Evolutionary conservation across 2,797 vertebrate genomes (phyloP).

Genomic region (Glyptemys insculpta): DNA sequence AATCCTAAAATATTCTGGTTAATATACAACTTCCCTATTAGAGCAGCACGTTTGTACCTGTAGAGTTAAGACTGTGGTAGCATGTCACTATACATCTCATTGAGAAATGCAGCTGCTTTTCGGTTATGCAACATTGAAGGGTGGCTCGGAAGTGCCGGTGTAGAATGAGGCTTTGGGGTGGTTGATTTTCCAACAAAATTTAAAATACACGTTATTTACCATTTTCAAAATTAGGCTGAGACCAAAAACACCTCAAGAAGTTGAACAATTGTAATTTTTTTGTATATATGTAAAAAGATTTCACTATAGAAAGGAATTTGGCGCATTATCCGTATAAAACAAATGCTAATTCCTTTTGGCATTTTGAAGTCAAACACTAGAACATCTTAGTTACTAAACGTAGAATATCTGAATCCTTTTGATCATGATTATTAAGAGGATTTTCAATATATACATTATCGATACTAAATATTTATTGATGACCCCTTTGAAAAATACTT

Average conservation of each 20-base stretch:
- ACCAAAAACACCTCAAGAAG: slow-evolving; percentile 44
- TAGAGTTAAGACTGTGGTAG: slow-evolving; percentile 67
- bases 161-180: slow-evolving; percentile 56
- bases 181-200: slow-evolving; percentile 65
- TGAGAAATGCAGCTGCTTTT: slow-evolving; percentile 68
- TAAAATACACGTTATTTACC: slow-evolving; percentile 66
- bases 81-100: slow-evolving; percentile 66
- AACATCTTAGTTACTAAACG: slow-evolving; percentile 5
- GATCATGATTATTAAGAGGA: not conserved
- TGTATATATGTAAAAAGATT: slow-evolving; percentile 24
- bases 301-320: slow-evolving; percentile 38
- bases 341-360: slow-evolving; percentile 47
- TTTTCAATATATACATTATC: not conserved
- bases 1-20: slow-evolving; percentile 63
- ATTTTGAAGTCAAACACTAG: slow-evolving; percentile 54
- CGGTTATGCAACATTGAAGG: slow-evolving; percentile 68
- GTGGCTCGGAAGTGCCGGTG: slow-evolving; percentile 49
- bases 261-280: slow-evolving; percentile 54
- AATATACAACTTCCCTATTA: slow-evolving; percentile 76
- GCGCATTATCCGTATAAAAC: not conserved
- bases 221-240: slow-evolving; percentile 49
- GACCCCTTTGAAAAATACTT: not conserved
- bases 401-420: not conserved
- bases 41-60: slow-evolving; percentile 56
- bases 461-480: not conserved